Evolutionary conservation across 1,140 invertebrate species (phyloP).

Genomic region (Polypedilum pembai): DNA sequence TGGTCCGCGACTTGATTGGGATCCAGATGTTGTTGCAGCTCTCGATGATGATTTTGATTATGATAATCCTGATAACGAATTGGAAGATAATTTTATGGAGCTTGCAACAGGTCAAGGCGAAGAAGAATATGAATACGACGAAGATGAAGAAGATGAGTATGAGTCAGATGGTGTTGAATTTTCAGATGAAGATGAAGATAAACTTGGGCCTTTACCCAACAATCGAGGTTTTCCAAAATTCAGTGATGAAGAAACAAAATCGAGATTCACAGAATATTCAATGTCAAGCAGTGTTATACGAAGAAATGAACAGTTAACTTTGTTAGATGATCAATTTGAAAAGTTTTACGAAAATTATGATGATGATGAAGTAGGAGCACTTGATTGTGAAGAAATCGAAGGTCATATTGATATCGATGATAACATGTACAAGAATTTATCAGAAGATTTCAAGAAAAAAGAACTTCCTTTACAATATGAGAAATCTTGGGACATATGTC

Average conservation of each 20-base stretch:
- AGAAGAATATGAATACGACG: constrained; percentile 46
- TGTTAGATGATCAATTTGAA: constrained; percentile 89
- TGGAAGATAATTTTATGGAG: constrained; percentile 88
- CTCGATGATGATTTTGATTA: constrained; percentile 88
- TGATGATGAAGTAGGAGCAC: constrained; percentile 79
- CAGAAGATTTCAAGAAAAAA: constrained; percentile 52
- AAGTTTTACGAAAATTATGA: constrained; percentile 80
- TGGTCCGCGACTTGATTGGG: constrained; percentile 72
- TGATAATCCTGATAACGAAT: constrained; percentile 69
- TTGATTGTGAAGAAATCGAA: constrained; percentile 85
- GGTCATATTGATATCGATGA: constrained; percentile 62
- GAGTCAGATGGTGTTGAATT: constrained; percentile 44
- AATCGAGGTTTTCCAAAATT: constrained; percentile 43
- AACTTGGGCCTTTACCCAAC: constrained; percentile 49
- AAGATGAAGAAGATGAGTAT: constrained; percentile 43
- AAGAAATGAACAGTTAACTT: constrained; percentile 72
- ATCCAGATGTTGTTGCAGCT: constrained; percentile 88
- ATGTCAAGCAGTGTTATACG: constrained; percentile 86
- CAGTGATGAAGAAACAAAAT: constrained; percentile 72
- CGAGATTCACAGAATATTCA: constrained; percentile 87
- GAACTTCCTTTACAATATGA: constrained; percentile 53
- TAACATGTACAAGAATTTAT: constrained; percentile 57
- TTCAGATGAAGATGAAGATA: constrained; percentile 49
- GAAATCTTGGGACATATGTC: constrained; percentile 59
- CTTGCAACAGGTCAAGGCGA: constrained; percentile 59